These are phyloP conservation scores for Trachurus trachurus DNA, from an alignment of 2,797 vertebrate species.

Conservation along the genomic window DNA sequence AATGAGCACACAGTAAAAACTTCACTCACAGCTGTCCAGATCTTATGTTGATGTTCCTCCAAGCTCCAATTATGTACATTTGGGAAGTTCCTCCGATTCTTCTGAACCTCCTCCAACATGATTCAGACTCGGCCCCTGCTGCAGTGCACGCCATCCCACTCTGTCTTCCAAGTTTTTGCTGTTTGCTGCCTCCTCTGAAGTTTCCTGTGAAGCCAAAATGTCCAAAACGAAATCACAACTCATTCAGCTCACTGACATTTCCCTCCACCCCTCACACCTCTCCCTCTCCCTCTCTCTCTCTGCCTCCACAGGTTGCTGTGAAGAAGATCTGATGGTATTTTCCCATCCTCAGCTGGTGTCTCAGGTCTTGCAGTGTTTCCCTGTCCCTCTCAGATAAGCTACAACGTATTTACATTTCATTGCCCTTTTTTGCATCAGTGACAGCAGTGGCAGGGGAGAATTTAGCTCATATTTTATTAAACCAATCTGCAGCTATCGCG, in stretches of 20 bases:
- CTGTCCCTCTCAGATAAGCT: constrained; percentile 16
- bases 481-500: constrained; percentile 66
- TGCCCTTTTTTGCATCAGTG: constrained; percentile 69
- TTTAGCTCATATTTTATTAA: constrained; percentile 81
- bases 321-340: constrained; percentile 12
- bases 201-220: constrained; percentile 25
- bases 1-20: constrained; percentile 29
- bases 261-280: neutral
- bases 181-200: constrained; percentile 20
- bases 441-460: constrained; percentile 64
- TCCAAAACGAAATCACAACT: constrained; percentile 49
- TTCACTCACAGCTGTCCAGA: constrained; percentile 3
- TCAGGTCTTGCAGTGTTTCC: constrained; percentile 21
- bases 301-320: neutral
- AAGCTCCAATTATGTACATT: constrained; percentile 21
- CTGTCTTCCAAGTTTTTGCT: constrained; percentile 32
- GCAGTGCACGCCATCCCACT: constrained; percentile 28
- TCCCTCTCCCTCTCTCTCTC: neutral
- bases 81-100: constrained; percentile 32
- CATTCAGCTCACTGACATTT: constrained; percentile 18
- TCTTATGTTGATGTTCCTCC: constrained; percentile 29
- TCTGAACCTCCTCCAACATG: constrained; percentile 50
- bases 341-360: neutral
- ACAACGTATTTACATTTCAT: constrained; percentile 62
- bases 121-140: constrained; percentile 35